A percentile compares a stretch with the other conserved stretches of the same genome.
Evolutionary conservation across 2,113 vertebrate species (phyloP).

Genomic region (Apus apus): DNA sequence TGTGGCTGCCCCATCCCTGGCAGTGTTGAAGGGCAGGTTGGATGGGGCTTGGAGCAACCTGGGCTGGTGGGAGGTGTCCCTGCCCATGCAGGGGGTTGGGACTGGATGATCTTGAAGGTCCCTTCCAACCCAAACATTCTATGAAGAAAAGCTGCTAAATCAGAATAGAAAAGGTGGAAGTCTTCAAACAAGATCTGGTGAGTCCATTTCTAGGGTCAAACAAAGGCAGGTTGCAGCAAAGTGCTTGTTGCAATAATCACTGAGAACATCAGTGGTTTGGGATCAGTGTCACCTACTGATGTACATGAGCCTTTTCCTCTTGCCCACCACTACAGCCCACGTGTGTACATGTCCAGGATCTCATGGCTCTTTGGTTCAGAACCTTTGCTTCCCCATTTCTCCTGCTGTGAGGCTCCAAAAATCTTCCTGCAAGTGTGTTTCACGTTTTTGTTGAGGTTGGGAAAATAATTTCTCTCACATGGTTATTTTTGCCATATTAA

Average conservation of each 20-base stretch:
- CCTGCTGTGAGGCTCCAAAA: background rate
- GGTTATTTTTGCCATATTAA: background rate
- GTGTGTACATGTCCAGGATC: background rate
- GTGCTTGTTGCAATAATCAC: background rate
- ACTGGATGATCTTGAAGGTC: no score
- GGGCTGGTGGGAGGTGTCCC: no score
- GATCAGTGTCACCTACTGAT: background rate
- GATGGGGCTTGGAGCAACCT: no score
- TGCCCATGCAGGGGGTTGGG: no score
- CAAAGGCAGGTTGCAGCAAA: fast-evolving
- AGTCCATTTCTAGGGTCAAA: background rate
- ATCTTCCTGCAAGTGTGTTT: background rate
- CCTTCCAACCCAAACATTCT: no score
- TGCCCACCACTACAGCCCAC: background rate
- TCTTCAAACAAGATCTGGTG: background rate
- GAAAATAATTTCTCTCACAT: background rate
- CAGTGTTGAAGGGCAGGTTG: no score
- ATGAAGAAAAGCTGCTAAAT: background rate
- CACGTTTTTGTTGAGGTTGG: background rate
- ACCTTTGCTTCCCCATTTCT: background rate
- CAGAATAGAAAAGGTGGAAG: background rate
- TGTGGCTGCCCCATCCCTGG: no score
- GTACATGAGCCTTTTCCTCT: fast-evolving
- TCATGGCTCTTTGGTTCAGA: background rate
- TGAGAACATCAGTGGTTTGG: background rate